Evolutionary conservation across 2,888 invertebrate genomes (phyloP).

Genomic region (Acleris holmiana): DNA sequence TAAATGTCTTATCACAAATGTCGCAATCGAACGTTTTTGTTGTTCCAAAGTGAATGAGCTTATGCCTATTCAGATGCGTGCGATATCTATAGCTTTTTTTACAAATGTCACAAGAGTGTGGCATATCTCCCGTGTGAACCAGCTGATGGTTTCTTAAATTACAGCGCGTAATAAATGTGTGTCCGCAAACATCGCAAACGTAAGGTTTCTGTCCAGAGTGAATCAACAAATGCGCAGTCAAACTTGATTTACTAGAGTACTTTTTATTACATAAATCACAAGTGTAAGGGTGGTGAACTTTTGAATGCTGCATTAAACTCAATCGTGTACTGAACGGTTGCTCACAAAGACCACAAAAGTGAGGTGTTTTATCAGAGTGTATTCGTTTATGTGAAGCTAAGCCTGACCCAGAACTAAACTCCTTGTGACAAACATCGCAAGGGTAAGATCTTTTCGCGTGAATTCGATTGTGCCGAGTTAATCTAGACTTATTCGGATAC

Average conservation of each 20-base stretch:
- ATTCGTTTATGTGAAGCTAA: no score
- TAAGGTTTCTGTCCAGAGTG: conserved; percentile 8
- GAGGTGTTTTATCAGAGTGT: no score
- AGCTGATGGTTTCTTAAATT: background rate
- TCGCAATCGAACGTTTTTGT: background rate
- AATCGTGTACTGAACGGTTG: no score
- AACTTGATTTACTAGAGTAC: background rate
- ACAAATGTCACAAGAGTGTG: conserved; percentile 6
- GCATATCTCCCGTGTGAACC: conserved; percentile 3
- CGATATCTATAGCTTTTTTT: background rate
- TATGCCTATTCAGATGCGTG: conserved; percentile 1
- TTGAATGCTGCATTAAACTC: no score
- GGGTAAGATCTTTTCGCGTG: no score
- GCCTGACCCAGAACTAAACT: no score
- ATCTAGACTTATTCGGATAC: no score
- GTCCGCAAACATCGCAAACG: conserved; percentile 1
- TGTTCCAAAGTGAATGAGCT: background rate
- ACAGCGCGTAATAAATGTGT: background rate
- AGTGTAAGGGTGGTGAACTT: background rate
- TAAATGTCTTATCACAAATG: no score
- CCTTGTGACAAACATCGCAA: no score
- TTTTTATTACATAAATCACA: conserved; percentile 7
- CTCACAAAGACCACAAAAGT: no score
- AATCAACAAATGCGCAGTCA: background rate
- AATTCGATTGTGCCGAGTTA: no score